Conservation (phyloP, 2,113 vertebrate species). For the Pituophis catenifer region DNA sequence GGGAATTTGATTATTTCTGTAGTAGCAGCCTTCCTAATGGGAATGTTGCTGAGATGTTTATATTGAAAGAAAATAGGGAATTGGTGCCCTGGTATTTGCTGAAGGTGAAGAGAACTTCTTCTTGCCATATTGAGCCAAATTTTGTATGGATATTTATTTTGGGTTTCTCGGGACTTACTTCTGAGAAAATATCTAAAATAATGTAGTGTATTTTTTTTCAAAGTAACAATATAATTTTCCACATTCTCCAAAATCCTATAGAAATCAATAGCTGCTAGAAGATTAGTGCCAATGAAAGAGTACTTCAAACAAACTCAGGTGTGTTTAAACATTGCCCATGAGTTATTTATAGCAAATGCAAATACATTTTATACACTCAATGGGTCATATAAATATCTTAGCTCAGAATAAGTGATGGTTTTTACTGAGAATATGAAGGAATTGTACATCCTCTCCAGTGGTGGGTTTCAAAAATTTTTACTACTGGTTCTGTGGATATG, state of each 20-base stretch:
- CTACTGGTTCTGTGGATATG: no score
- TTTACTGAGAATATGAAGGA: slow-evolving; percentile 10
- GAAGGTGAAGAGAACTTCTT: background rate
- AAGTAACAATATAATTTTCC: background rate
- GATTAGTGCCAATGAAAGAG: background rate
- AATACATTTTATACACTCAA: slow-evolving; percentile 1
- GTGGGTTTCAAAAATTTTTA: no score
- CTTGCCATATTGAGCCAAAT: background rate
- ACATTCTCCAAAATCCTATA: background rate
- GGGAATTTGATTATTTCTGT: background rate
- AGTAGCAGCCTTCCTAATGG: background rate
- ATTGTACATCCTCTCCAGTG: background rate
- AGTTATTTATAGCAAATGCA: background rate
- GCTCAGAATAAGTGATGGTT: background rate
- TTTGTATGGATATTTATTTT: background rate
- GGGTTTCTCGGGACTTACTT: background rate
- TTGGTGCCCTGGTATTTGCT: background rate
- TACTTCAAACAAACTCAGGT: background rate
- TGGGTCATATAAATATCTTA: background rate
- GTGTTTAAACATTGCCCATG: background rate
- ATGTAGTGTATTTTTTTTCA: background rate
- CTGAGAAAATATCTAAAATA: background rate
- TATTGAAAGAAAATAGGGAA: background rate
- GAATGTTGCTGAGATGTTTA: background rate
- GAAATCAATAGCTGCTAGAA: background rate